Evolutionary conservation across 2,888 invertebrate species (phyloP).

Genomic region (Cremastobaeus sp.): DNA sequence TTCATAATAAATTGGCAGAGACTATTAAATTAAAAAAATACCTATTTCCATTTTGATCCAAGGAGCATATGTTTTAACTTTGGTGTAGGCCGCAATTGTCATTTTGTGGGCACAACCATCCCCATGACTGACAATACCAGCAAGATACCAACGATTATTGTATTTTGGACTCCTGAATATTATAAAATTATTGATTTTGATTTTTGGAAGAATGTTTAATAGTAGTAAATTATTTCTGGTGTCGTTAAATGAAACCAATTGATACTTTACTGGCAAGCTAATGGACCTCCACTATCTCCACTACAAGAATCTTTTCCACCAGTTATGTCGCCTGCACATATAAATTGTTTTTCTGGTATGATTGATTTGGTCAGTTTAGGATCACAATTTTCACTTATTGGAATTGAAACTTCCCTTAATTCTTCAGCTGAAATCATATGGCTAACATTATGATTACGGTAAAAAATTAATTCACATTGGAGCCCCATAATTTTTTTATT

Average conservation of each 20-base stretch:
- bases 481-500: no score
- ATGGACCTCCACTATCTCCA: conserved; percentile 91
- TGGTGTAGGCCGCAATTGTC: conserved; percentile 90
- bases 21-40: no score
- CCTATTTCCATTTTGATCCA: conserved; percentile 85
- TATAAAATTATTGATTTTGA: background rate
- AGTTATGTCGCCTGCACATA: conserved; percentile 86
- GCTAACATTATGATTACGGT: background rate
- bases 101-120: conserved; percentile 89
- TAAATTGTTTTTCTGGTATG: no score
- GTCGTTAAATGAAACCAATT: background rate
- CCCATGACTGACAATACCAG: conserved; percentile 92
- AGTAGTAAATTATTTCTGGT: background rate
- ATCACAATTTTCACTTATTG: conserved; percentile 84
- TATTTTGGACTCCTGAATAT: conserved; percentile 6
- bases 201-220: background rate
- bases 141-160: conserved; percentile 87
- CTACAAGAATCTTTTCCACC: conserved; percentile 92
- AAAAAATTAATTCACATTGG: no score
- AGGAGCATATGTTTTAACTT: conserved; percentile 85
- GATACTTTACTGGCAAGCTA: conserved; percentile 82
- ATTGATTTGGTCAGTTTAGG: conserved; percentile 83
- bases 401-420: conserved; percentile 88
- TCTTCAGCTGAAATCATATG: conserved; percentile 83
- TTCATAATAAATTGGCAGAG: background rate